Percentiles rank a stretch among this genome's conserved stretches.
These are phyloP conservation scores for Halichoerus grypus DNA, from an alignment of 2,113 vertebrate genomes.

Conservation along the genomic window DNA sequence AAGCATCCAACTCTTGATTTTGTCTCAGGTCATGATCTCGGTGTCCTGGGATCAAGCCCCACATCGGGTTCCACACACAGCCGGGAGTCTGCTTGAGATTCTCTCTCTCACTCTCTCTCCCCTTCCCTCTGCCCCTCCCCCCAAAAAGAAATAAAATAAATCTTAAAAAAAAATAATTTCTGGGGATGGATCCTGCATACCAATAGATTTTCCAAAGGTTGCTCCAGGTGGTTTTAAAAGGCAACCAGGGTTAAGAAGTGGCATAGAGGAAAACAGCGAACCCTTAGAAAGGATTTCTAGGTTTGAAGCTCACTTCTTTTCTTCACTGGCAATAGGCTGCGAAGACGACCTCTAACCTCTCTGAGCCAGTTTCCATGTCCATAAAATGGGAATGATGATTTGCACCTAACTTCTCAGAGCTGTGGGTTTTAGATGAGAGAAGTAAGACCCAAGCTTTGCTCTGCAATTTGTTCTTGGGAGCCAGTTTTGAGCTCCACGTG, in stretches of 20 bases:
- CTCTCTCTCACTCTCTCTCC: background rate
- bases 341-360: background rate
- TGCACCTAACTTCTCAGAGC: background rate
- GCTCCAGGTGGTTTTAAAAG: background rate
- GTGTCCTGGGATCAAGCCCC: background rate
- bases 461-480: background rate
- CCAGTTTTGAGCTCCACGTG: background rate
- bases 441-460: background rate
- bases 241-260: background rate
- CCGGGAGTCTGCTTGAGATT: background rate
- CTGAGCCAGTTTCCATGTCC: background rate
- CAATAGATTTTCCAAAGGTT: constrained; percentile 16
- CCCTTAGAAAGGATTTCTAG: background rate
- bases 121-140: background rate
- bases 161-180: background rate
- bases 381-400: background rate
- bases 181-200: background rate
- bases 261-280: background rate
- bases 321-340: background rate
- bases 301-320: background rate
- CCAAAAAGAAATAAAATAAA: background rate
- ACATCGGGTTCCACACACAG: background rate
- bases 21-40: background rate
- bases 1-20: background rate
- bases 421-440: background rate